Conservation (phyloP, 2,797 vertebrate species). For the Lindbergichthys nudifrons region DNA sequence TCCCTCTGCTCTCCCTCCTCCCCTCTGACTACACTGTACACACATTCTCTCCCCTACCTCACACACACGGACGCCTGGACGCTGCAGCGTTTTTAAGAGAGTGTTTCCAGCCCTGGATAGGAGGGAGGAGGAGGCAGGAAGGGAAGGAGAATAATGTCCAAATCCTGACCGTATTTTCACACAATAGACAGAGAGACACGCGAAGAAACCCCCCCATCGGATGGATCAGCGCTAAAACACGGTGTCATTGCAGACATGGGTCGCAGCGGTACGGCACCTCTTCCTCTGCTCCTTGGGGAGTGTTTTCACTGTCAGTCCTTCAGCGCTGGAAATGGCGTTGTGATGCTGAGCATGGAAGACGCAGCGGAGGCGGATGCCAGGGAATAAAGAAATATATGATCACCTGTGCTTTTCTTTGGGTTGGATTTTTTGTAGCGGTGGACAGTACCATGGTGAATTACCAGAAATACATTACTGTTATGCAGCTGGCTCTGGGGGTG, state of each 20-base stretch:
- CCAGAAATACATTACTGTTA: conserved; percentile 99
- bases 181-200: background rate
- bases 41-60: conserved; percentile 74
- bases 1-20: conserved; percentile 45
- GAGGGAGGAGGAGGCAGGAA: conserved; percentile 70
- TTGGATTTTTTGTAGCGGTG: conserved; percentile 90
- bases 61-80: conserved; percentile 83
- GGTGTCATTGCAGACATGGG: conserved; percentile 86
- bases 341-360: conserved; percentile 87
- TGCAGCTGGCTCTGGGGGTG: conserved; percentile 99
- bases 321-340: conserved; percentile 88
- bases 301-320: conserved; percentile 83
- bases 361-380: conserved; percentile 90
- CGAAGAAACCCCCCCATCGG: conserved; percentile 43
- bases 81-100: conserved; percentile 83
- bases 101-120: conserved; percentile 76
- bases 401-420: conserved; percentile 91
- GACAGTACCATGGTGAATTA: conserved; percentile 98
- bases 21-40: conserved; percentile 70
- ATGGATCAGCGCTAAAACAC: conserved; percentile 82
- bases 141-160: conserved; percentile 78
- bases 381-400: conserved; percentile 89
- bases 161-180: conserved; percentile 71
- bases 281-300: conserved; percentile 83
- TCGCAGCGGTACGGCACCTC: conserved; percentile 84